Evolutionary conservation across 2,888 invertebrate species (phyloP).

Genomic region (Pseudococcus jackbeardsleyi): DNA sequence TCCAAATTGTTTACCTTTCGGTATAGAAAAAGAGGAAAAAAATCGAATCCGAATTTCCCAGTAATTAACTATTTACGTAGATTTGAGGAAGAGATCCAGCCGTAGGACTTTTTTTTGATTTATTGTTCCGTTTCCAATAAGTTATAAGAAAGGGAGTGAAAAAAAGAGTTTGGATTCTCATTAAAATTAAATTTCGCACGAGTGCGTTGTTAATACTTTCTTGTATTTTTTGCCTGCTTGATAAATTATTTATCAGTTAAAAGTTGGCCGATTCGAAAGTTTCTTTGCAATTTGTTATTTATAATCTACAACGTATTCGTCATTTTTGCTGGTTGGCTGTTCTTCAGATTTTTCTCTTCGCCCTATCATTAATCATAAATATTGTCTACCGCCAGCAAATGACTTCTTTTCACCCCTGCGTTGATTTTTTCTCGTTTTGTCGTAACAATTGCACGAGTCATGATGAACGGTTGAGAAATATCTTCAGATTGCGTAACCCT

Average conservation of each 20-base stretch:
- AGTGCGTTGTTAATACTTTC: slow-evolving; percentile 12
- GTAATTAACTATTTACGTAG: not conserved
- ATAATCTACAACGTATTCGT: slow-evolving; percentile 38
- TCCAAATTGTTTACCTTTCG: too few species aligned
- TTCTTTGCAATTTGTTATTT: slow-evolving; percentile 44
- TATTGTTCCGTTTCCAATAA: not conserved
- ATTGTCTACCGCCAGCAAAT: slow-evolving; percentile 41
- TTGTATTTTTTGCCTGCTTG: slow-evolving; percentile 18
- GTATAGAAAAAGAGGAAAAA: not conserved
- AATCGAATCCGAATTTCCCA: not conserved
- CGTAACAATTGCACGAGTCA: slow-evolving; percentile 4
- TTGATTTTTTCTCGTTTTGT: not conserved
- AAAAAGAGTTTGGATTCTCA: slow-evolving; percentile 36
- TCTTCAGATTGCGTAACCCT: not conserved
- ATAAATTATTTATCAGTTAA: slow-evolving; percentile 48
- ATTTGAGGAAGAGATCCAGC: not conserved
- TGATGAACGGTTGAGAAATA: slow-evolving; percentile 16
- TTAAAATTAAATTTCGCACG: slow-evolving; percentile 39
- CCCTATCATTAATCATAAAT: slow-evolving; percentile 20
- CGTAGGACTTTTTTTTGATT: slow-evolving; percentile 14
- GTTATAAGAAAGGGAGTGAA: not conserved
- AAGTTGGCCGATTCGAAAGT: slow-evolving; percentile 33
- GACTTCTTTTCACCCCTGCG: slow-evolving; percentile 32
- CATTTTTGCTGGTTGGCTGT: slow-evolving; percentile 23
- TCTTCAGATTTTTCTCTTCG: slow-evolving; percentile 30